Evolutionary conservation across 2,888 invertebrate species (phyloP).

Genomic region (Drepana falcataria): DNA sequence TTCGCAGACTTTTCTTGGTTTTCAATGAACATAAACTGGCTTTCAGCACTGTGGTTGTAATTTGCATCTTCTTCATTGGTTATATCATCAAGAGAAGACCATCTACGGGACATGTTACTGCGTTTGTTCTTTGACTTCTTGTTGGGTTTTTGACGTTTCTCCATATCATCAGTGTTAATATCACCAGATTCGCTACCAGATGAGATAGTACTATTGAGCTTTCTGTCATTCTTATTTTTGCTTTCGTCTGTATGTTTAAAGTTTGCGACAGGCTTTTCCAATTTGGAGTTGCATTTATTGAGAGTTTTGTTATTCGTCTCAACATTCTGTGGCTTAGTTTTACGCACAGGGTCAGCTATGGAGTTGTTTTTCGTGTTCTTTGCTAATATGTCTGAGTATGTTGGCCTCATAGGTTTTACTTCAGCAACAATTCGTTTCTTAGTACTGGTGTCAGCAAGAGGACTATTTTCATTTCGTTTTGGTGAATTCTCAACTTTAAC

Average conservation of each 20-base stretch:
- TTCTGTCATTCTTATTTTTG: slow-evolving; percentile 61
- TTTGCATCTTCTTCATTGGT: slow-evolving; percentile 57
- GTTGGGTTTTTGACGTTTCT: slow-evolving; percentile 57
- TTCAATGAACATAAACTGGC: slow-evolving; percentile 71
- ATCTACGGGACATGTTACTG: slow-evolving; percentile 71
- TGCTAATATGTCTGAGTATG: slow-evolving; percentile 90
- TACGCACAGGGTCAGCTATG: slow-evolving; percentile 64
- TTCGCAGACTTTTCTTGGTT: slow-evolving; percentile 61
- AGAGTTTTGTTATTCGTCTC: slow-evolving; percentile 46
- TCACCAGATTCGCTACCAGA: slow-evolving; percentile 75
- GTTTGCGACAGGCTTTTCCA: slow-evolving; percentile 49
- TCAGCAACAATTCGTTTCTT: slow-evolving; percentile 89
- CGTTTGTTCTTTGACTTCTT: slow-evolving; percentile 68
- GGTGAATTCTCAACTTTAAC: slow-evolving; percentile 56
- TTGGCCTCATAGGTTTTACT: slow-evolving; percentile 91
- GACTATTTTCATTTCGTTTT: slow-evolving; percentile 65
- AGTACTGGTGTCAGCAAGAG: slow-evolving; percentile 73
- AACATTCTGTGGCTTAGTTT: slow-evolving; percentile 60
- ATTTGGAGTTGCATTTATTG: slow-evolving; percentile 57
- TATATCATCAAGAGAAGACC: slow-evolving; percentile 80
- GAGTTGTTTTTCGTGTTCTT: slow-evolving; percentile 80
- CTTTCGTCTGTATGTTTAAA: slow-evolving; percentile 51
- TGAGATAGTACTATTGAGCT: slow-evolving; percentile 56
- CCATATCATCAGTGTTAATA: slow-evolving; percentile 58
- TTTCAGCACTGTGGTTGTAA: slow-evolving; percentile 51